Evolutionary conservation across 2,113 vertebrate species (phyloP), one percentile per base, ranked within the genome.

Genomic region (Tetrao urogallus): DNA sequence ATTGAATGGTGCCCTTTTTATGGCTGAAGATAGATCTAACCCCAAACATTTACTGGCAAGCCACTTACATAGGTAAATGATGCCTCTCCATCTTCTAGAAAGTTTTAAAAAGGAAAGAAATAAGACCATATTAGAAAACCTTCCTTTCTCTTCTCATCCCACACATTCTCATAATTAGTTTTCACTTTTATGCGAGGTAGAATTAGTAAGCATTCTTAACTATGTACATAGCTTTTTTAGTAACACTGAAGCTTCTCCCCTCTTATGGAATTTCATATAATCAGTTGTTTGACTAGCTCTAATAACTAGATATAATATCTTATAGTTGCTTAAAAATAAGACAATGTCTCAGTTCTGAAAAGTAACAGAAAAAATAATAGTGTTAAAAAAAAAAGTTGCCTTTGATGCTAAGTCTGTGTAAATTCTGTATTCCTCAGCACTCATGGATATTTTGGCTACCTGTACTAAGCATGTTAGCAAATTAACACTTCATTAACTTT

Each of bases 401-500:
- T 47, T 76, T 89, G 12, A 58, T 58, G 6, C 32, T 60, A 60
- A 4, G 15, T 65, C n/a, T 60, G 65, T 21, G 65, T 54, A 47
- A 70, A 65, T 50, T 66, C 22, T 60, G 10, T 15, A 10, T 73
- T 95, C 21, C 6, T 83, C 83, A 60, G 54, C 30, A 86, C 1
- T 1, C 10, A 8, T 27, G 30, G 52, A 18, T 0, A 1, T 80
- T 88, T 50, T 76, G 19, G 12, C 38, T 8, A 84, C 19, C 6
- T 81, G 45, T 12, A n/a, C 17, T 73, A 38, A 43, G 4, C 9
- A 32, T 61, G 20, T 77, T 45, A 72, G 21, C 3, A 79, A 83
- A 63, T 22, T n/a, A 64, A n/a, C 4, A 42, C 66, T 82, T 61
- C 30, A 82, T 54, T 66, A 75, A 58, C 7, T 28, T 77, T 10